phyloP scores from a whole-genome alignment of 2,113 vertebrate genomes.

The Lophius piscatorius region DNA sequence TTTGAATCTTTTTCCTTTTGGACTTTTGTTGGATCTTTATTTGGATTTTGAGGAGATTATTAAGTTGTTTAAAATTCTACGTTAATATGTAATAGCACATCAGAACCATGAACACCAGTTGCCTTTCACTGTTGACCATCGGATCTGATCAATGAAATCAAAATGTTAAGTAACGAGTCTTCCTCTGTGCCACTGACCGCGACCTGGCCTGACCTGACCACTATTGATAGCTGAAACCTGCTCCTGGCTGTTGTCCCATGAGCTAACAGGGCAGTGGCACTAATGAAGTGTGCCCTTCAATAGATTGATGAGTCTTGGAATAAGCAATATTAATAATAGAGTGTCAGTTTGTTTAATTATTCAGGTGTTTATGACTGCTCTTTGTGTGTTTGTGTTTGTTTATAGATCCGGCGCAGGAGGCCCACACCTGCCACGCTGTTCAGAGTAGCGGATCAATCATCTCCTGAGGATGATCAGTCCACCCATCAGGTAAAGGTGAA shows the following conservation, averaged over 20 bases:
- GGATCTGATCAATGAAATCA: neutral
- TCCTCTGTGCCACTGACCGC: slow-evolving; percentile 19
- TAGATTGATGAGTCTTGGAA: slow-evolving; percentile 22
- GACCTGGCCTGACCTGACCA: neutral
- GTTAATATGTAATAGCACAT: no score
- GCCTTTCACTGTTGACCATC: no score
- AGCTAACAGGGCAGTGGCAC: slow-evolving; percentile 5
- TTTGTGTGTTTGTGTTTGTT: slow-evolving; percentile 42
- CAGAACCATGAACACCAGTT: no score
- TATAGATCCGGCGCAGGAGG: slow-evolving; percentile 90
- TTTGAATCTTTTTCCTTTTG: slow-evolving; percentile 34
- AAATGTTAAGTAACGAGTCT: neutral
- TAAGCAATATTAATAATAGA: slow-evolving; percentile 42
- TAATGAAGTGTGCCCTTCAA: slow-evolving; percentile 29
- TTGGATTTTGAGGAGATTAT: no score
- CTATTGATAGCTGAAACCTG: slow-evolving; percentile 5
- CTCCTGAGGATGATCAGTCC: slow-evolving; percentile 85
- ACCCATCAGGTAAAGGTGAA: slow-evolving; percentile 79
- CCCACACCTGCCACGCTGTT: slow-evolving; percentile 94
- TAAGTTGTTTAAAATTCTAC: slow-evolving; percentile 7
- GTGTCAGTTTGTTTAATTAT: slow-evolving; percentile 7
- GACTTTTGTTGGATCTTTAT: neutral
- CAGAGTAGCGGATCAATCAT: slow-evolving; percentile 89
- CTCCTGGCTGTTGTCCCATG: slow-evolving; percentile 21
- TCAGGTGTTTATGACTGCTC: slow-evolving; percentile 36